Conservation (phyloP, 2,113 vertebrate species). For the Indri indri region DNA sequence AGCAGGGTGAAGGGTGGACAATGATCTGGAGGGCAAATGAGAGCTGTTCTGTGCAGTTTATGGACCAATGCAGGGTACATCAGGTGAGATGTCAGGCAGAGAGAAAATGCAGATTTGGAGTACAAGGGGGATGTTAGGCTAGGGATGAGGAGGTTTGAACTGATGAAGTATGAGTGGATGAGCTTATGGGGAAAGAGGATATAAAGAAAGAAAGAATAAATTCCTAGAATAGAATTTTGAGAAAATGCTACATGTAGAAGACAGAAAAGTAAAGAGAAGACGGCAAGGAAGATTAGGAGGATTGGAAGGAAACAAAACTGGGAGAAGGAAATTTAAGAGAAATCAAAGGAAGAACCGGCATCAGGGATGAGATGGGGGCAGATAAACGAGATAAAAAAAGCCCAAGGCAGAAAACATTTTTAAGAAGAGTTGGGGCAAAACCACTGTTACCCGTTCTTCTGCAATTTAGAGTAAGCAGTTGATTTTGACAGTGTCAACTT, state of each 20-base stretch:
- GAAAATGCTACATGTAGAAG: neutral
- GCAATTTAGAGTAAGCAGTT: neutral
- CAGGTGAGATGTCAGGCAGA: neutral
- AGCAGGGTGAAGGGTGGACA: neutral
- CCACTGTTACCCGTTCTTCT: neutral
- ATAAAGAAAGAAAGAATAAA: neutral
- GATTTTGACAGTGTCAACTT: neutral
- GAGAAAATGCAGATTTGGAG: neutral
- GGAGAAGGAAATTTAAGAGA: neutral
- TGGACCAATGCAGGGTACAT: neutral
- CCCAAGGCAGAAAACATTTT: neutral
- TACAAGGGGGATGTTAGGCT: neutral
- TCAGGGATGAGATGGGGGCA: neutral
- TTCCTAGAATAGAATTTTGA: neutral
- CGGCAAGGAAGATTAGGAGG: neutral
- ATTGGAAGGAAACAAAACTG: neutral
- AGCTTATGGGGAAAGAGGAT: neutral
- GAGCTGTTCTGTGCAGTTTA: neutral
- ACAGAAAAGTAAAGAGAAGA: neutral
- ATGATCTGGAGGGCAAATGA: neutral
- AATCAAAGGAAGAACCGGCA: neutral
- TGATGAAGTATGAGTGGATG: neutral
- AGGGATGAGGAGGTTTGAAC: neutral
- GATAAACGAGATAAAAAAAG: neutral
- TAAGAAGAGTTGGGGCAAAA: neutral